phyloP scores from a whole-genome alignment of 2,888 invertebrate genomes.

The Augiades crinisus region DNA sequence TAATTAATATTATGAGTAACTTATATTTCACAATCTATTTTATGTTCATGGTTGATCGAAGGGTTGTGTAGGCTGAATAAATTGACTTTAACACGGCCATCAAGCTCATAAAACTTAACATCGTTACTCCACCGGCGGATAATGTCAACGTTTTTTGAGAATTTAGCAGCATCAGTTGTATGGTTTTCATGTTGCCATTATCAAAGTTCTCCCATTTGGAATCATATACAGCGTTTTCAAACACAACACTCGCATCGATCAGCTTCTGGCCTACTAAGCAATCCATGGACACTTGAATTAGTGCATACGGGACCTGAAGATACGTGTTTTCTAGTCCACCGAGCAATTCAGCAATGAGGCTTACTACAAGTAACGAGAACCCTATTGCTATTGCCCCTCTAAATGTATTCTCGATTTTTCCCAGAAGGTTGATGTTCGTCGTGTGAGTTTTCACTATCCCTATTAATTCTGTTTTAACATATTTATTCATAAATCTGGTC shows the following conservation, averaged over 20 bases:
- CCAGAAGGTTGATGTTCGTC: constrained; percentile 39
- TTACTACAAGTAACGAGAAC: not conserved
- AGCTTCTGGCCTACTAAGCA: constrained; percentile 55
- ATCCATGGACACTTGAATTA: constrained; percentile 50
- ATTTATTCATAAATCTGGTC: constrained; percentile 34
- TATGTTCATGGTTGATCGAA: constrained; percentile 28
- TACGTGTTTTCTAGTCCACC: constrained; percentile 54
- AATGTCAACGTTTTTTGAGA: constrained; percentile 51
- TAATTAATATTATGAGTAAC: too few relatives aligned
- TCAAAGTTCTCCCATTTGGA: constrained; percentile 62
- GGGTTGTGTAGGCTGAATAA: constrained; percentile 56
- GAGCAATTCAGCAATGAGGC: constrained; percentile 48
- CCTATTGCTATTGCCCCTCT: constrained; percentile 1
- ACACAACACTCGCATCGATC: constrained; percentile 46
- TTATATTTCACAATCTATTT: not conserved
- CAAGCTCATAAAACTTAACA: constrained; percentile 46
- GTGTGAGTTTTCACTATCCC: constrained; percentile 44
- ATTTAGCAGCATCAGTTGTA: constrained; percentile 49
- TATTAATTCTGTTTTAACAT: constrained; percentile 39
- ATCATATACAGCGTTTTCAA: constrained; percentile 50
- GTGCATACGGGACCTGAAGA: constrained; percentile 47
- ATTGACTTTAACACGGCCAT: constrained; percentile 50
- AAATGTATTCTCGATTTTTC: constrained; percentile 30
- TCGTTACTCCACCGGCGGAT: constrained; percentile 53
- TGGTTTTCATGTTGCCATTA: constrained; percentile 47